Conservation (phyloP, 2,797 vertebrate species). For the Microtus agrestis region DNA sequence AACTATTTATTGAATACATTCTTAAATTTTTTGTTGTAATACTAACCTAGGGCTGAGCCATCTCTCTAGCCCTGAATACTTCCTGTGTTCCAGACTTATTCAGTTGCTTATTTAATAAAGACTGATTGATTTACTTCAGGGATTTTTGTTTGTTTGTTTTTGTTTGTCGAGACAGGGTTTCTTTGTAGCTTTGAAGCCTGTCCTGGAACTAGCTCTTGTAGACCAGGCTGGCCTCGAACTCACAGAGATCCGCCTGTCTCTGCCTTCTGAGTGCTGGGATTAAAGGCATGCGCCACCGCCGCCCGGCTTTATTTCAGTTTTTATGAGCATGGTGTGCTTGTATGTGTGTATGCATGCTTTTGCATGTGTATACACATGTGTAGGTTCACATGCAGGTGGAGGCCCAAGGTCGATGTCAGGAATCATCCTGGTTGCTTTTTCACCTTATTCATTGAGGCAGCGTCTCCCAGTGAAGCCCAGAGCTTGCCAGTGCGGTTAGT, state of each 20-base stretch:
- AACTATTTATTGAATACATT: constrained; percentile 8
- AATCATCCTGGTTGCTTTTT: neutral
- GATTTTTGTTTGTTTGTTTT: too few relatives aligned
- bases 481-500: neutral
- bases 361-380: neutral
- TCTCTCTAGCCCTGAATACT: neutral
- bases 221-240: too few relatives aligned
- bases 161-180: too few relatives aligned
- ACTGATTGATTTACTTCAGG: neutral
- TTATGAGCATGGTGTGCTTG: neutral
- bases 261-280: too few relatives aligned
- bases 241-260: too few relatives aligned
- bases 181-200: too few relatives aligned
- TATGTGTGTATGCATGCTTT: neutral
- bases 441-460: neutral
- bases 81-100: constrained; percentile 18
- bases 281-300: too few relatives aligned
- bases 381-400: neutral
- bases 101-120: neutral
- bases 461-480: neutral
- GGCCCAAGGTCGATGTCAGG: neutral
- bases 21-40: neutral
- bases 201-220: too few relatives aligned
- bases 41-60: neutral
- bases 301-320: too few relatives aligned